Conservation (phyloP, 23 tunicate genomes). For the Styela plicata region DNA sequence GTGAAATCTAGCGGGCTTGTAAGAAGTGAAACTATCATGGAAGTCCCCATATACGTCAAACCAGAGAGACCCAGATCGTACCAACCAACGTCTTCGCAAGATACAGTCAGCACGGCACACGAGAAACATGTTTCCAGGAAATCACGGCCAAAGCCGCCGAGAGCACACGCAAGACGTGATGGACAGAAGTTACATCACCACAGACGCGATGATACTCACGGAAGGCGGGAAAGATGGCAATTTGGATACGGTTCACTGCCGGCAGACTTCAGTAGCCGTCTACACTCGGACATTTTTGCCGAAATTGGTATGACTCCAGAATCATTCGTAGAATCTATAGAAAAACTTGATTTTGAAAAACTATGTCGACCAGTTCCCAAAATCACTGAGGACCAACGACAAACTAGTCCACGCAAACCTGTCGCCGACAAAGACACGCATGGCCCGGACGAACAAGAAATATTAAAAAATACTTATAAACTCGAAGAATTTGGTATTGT, state of each 20-base stretch:
- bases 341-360: slow-evolving; percentile 23
- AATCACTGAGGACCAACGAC: background rate
- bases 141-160: slow-evolving; percentile 4
- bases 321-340: slow-evolving; percentile 10
- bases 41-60: slow-evolving; percentile 14
- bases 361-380: slow-evolving; percentile 24
- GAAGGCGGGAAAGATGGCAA: slow-evolving; percentile 13
- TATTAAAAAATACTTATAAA: slow-evolving; percentile 18
- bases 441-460: slow-evolving; percentile 6
- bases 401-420: slow-evolving; percentile 13
- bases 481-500: slow-evolving; percentile 9
- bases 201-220: background rate
- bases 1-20: background rate
- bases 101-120: background rate
- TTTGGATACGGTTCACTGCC: slow-evolving; percentile 28
- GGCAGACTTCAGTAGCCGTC: background rate
- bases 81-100: background rate
- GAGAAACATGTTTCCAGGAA: background rate
- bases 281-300: background rate
- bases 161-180: background rate
- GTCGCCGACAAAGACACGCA: slow-evolving; percentile 3
- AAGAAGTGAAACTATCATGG: slow-evolving; percentile 19
- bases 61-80: slow-evolving; percentile 1
- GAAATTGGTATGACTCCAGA: slow-evolving; percentile 17
- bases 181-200: background rate